These are phyloP conservation scores for Conus canariensis DNA, from an alignment of 2,888 invertebrate genomes.

Conservation along the genomic window DNA sequence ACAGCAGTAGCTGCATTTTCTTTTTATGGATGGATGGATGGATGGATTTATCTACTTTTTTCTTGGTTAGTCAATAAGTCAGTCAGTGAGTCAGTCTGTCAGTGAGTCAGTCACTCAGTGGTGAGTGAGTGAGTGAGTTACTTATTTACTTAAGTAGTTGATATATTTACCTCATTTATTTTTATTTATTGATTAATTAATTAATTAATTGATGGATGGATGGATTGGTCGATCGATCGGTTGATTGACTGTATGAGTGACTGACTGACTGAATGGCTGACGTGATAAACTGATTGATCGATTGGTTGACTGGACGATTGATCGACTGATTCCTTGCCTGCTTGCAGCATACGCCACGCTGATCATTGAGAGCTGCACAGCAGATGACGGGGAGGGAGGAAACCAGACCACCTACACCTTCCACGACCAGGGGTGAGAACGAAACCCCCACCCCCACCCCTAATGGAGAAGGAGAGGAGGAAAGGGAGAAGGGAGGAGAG, in stretches of 20 bases:
- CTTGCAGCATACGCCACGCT: conserved; percentile 35
- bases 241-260: neutral
- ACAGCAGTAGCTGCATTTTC: too few relatives aligned
- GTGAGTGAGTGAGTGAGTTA: too few relatives aligned
- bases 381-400: conserved; percentile 29
- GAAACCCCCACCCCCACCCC: too few relatives aligned
- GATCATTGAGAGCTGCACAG: conserved; percentile 39
- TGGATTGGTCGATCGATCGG: neutral
- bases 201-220: neutral
- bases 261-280: neutral
- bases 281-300: neutral
- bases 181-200: neutral
- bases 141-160: too few relatives aligned
- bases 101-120: too few relatives aligned
- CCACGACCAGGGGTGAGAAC: conserved; percentile 39
- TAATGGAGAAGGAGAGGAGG: neutral
- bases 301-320: neutral
- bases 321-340: neutral
- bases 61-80: too few relatives aligned
- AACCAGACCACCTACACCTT: conserved; percentile 38
- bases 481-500: neutral
- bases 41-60: too few relatives aligned
- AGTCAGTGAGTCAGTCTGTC: too few relatives aligned
- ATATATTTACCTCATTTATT: too few relatives aligned
- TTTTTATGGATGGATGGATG: too few relatives aligned